phyloP scores from a whole-genome alignment of 2,113 vertebrate species.

The Dasyprocta punctata region DNA sequence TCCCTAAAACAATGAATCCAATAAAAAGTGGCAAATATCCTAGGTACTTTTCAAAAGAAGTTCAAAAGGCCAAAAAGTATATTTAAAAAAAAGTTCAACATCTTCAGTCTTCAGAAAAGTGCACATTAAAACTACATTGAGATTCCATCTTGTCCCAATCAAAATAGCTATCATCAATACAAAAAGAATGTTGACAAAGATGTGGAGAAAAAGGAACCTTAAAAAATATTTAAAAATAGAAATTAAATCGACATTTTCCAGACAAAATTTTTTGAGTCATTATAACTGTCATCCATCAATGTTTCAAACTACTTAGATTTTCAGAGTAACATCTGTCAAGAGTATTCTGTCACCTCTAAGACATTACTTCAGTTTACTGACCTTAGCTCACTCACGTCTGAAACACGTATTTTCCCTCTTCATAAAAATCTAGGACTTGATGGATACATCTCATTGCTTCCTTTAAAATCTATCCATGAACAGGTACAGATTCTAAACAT shows the following conservation, averaged over 20 bases:
- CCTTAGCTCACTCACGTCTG: neutral
- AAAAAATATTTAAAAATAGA: neutral
- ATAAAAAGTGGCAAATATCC: neutral
- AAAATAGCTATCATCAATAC: neutral
- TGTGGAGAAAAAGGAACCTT: neutral
- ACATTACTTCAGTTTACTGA: conserved; percentile 2
- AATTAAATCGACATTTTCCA: neutral
- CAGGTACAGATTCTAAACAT: neutral
- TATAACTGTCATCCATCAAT: neutral
- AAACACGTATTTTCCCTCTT: neutral
- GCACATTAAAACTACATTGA: neutral
- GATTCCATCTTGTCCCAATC: neutral
- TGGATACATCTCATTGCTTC: neutral
- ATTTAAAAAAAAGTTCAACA: neutral
- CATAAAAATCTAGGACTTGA: neutral
- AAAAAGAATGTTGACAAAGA: neutral
- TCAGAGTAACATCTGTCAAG: conserved; percentile 15
- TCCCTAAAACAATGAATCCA: neutral
- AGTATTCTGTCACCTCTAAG: neutral
- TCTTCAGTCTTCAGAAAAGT: neutral
- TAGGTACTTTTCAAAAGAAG: neutral
- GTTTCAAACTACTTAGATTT: conserved; percentile 41
- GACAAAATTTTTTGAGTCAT: neutral
- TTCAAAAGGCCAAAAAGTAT: neutral
- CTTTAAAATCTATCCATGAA: neutral